Conservation (phyloP, 2,797 vertebrate species). For the Dendrocincla tyrannina region DNA sequence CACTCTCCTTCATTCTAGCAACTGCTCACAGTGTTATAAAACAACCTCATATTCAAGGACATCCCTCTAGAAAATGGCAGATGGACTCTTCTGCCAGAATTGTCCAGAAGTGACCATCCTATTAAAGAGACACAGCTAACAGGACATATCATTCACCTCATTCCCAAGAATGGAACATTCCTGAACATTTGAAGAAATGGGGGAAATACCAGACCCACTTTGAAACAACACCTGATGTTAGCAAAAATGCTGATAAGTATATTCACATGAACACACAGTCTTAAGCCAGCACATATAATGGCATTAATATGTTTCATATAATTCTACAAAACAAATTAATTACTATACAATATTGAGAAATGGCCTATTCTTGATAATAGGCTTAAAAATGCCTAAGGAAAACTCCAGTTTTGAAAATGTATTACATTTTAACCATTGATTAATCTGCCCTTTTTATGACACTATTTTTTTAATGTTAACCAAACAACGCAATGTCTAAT, state of each 20-base stretch:
- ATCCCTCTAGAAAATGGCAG: background rate
- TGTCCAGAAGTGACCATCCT: background rate
- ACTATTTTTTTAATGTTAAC: background rate
- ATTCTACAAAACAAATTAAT: background rate
- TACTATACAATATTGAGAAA: background rate
- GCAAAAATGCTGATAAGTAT: background rate
- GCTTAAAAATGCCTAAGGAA: background rate
- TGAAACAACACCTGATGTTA: background rate
- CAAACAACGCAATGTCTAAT: accelerated
- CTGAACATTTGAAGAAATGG: background rate
- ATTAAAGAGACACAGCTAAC: background rate
- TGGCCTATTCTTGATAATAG: background rate
- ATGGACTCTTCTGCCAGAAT: background rate
- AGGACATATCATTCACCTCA: background rate
- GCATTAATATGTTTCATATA: background rate
- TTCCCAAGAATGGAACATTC: background rate
- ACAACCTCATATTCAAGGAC: background rate
- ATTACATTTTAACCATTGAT: background rate
- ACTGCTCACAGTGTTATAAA: background rate
- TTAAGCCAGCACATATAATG: background rate
- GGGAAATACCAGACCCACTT: background rate
- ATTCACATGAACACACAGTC: background rate
- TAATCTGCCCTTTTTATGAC: background rate
- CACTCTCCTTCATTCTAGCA: background rate
- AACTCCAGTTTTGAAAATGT: background rate